Evolutionary conservation across 1,140 invertebrate species (phyloP).

Genomic region (Episyrphus balteatus): DNA sequence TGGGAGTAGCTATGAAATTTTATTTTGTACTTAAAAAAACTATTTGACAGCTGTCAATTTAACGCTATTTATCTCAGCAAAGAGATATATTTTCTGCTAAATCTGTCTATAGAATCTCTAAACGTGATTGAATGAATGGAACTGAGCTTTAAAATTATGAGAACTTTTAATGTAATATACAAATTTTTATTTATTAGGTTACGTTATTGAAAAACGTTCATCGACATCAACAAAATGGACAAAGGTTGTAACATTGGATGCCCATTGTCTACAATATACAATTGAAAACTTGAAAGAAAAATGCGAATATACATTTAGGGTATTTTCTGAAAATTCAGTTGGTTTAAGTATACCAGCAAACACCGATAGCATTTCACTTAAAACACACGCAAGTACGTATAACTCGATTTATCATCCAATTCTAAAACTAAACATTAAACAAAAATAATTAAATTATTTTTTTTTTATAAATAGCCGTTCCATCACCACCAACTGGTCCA

Average conservation of each 20-base stretch:
- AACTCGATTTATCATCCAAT: too few species aligned
- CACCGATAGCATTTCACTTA: conserved; percentile 70
- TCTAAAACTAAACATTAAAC: too few species aligned
- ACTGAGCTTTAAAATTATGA: too few species aligned
- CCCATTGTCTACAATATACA: conserved; percentile 61
- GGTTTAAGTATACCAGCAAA: conserved; percentile 70
- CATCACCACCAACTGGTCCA: conserved; percentile 80
- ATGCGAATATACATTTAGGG: conserved; percentile 79
- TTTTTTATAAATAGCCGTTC: conserved; percentile 53
- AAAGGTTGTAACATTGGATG: conserved; percentile 74
- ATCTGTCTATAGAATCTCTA: too few species aligned
- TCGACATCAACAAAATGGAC: conserved; percentile 71
- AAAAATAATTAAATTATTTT: background rate
- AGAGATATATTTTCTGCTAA: too few species aligned
- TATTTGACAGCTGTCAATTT: too few species aligned
- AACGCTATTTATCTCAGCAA: too few species aligned
- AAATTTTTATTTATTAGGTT: too few species aligned
- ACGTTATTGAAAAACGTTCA: conserved; percentile 84
- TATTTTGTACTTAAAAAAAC: too few species aligned
- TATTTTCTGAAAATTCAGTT: conserved; percentile 83
- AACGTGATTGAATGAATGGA: too few species aligned
- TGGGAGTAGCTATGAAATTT: too few species aligned
- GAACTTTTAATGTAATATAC: background rate
- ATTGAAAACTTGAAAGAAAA: conserved; percentile 82
- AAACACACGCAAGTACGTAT: conserved; percentile 88